phyloP scores from a whole-genome alignment of 2,888 invertebrate genomes.

The Hydraecia micacea region DNA sequence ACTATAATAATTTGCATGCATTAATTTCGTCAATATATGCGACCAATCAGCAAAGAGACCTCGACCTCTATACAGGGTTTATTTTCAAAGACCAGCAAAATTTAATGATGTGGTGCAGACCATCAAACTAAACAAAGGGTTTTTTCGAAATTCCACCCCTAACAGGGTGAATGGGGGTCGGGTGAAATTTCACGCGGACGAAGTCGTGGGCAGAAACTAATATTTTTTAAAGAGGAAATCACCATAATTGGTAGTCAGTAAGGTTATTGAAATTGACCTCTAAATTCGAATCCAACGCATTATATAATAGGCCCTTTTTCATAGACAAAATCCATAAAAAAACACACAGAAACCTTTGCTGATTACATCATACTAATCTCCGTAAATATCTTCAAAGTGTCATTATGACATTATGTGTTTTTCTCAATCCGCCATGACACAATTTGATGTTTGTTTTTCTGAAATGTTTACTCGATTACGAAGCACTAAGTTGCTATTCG shows the following conservation, averaged over 20 bases:
- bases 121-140: too few relatives aligned
- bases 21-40: background rate
- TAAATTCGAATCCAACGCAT: background rate
- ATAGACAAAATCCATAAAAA: background rate
- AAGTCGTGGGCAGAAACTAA: too few relatives aligned
- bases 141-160: too few relatives aligned
- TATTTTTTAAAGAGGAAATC: too few relatives aligned
- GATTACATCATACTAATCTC: constrained; percentile 49
- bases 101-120: too few relatives aligned
- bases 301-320: background rate
- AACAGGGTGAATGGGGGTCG: too few relatives aligned
- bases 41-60: background rate
- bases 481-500: constrained; percentile 37
- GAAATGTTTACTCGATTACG: constrained; percentile 56
- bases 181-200: too few relatives aligned
- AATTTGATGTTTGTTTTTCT: constrained; percentile 61
- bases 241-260: too few relatives aligned
- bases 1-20: background rate
- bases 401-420: constrained; percentile 59
- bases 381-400: constrained; percentile 41
- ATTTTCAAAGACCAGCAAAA: too few relatives aligned
- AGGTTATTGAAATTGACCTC: background rate
- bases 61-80: too few relatives aligned
- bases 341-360: background rate
- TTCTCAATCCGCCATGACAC: constrained; percentile 62